These are phyloP conservation scores for Sebastes reedi DNA, from an alignment of 2,797 vertebrate genomes.

Conservation along the genomic window DNA sequence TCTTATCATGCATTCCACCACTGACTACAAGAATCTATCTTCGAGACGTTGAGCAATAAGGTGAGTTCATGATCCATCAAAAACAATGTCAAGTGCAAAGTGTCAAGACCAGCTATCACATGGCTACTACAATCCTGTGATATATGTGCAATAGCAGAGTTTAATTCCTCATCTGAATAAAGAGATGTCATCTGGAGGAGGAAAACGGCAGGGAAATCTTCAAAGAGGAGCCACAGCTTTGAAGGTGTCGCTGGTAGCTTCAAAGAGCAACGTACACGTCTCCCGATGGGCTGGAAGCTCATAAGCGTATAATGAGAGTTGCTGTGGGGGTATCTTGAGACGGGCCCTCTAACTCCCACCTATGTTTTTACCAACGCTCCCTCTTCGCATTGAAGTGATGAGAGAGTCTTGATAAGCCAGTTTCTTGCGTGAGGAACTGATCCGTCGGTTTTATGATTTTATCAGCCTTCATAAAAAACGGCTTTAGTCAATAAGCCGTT, in stretches of 20 bases:
- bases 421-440: slow-evolving; percentile 14
- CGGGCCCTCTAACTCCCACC: slow-evolving; percentile 33
- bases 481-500: slow-evolving; percentile 24
- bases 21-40: background rate
- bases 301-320: slow-evolving; percentile 55
- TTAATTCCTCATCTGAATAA: slow-evolving; percentile 69
- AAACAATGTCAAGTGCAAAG: background rate
- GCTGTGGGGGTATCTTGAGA: slow-evolving; percentile 35
- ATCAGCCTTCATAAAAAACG: slow-evolving; percentile 43
- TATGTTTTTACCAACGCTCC: slow-evolving; percentile 14
- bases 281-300: slow-evolving; percentile 64
- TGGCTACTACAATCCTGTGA: background rate
- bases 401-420: slow-evolving; percentile 21
- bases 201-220: slow-evolving; percentile 71
- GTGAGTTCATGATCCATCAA: background rate
- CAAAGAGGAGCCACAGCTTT: slow-evolving; percentile 79
- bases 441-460: slow-evolving; percentile 21
- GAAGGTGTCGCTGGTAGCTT: slow-evolving; percentile 80
- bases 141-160: slow-evolving; percentile 52
- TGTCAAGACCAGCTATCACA: slow-evolving; percentile 1
- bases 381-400: slow-evolving; percentile 10
- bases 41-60: background rate
- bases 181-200: slow-evolving; percentile 53
- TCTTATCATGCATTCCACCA: background rate
- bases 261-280: slow-evolving; percentile 73